Base-by-base conservation (phyloP, 2,113 vertebrate genomes). In the Zosterops japonicus region DNA sequence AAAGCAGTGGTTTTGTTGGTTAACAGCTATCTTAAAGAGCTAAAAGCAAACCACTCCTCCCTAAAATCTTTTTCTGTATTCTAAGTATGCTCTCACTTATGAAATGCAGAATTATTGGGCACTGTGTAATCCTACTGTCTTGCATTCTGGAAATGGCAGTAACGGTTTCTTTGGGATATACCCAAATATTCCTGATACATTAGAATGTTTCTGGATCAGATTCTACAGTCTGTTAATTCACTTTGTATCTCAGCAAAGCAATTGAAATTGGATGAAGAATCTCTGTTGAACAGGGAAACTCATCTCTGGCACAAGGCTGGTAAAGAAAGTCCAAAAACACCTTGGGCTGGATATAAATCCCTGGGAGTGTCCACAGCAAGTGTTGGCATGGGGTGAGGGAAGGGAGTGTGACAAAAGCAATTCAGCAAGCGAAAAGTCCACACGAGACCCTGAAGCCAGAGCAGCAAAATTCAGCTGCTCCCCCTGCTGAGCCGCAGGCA, bases 171-270 rank as follows among this genome's bases (percentile, higher is more conserved):
- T 87, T 74, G 94, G 84, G 82, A 82, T 82, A 87, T 17, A 67
- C 22, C 19, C 71, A 84, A 93, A 86, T 82, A 94, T 83, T 95
- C 77, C 53, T 59, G 31, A 64, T 93, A 68, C 61, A 93, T 94
- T 44, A 69, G 42, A 90, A 47, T 10, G 27, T 55, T 83, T 72
- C 79, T 92, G 81, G 71, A 79, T 77, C 67, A 57, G 67, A 74
- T 83, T 65, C 63, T 75, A 29, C 39, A 50, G 33, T 65, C 75
- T 88, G 81, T 72, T 95, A 96, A 79, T 63, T 74, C 69, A 82
- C 44, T 95, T 93, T 49, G 47, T 44, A 46, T 71, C 67, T 92
- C 89, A 87, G 67, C 46, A 80, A 88, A 79, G 60, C 35, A 63
- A 69, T 84, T 52, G 47, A 63, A 94, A 78, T 11, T 61, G 60